Evolutionary conservation across 2,888 invertebrate genomes (phyloP).

Genomic region (Tetramorium bicarinatum): DNA sequence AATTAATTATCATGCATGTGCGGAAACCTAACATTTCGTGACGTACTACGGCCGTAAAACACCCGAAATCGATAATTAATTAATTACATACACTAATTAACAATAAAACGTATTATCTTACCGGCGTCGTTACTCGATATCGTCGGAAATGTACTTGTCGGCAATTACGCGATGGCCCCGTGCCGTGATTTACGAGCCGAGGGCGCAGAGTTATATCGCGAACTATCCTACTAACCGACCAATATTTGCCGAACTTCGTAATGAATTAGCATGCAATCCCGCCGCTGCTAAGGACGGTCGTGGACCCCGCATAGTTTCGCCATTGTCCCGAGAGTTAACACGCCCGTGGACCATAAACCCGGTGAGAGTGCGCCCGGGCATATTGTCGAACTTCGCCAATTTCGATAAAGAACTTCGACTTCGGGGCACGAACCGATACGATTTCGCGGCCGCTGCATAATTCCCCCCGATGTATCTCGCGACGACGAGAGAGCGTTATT

Average conservation of each 20-base stretch:
- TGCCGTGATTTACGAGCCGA: slow-evolving; percentile 46
- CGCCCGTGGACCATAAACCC: slow-evolving; percentile 48
- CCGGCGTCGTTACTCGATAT: slow-evolving; percentile 25
- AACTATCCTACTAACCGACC: slow-evolving; percentile 59
- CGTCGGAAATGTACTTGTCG: slow-evolving; percentile 48
- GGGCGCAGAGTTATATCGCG: slow-evolving; percentile 48
- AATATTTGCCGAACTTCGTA: slow-evolving; percentile 58
- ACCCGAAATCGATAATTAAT: slow-evolving; percentile 34
- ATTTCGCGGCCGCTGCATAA: slow-evolving; percentile 17
- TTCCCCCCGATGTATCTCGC: slow-evolving; percentile 24
- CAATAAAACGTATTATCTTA: slow-evolving; percentile 45
- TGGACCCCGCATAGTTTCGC: slow-evolving; percentile 44
- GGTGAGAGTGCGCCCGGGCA: slow-evolving; percentile 8
- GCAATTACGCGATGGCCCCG: slow-evolving; percentile 51
- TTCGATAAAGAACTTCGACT: slow-evolving; percentile 53
- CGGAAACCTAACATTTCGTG: slow-evolving; percentile 2
- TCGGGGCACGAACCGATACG: slow-evolving; percentile 8
- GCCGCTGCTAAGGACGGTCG: slow-evolving; percentile 37
- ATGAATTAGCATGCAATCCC: slow-evolving; percentile 55
- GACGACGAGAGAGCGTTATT: slow-evolving; percentile 6
- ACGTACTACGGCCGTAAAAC: slow-evolving; percentile 13
- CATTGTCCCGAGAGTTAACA: slow-evolving; percentile 47
- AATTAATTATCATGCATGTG: not conserved
- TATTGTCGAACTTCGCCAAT: slow-evolving; percentile 52
- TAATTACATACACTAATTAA: slow-evolving; percentile 33